These are phyloP conservation scores for Orthosia gothica DNA, from an alignment of 2,888 invertebrate genomes.

Conservation along the genomic window DNA sequence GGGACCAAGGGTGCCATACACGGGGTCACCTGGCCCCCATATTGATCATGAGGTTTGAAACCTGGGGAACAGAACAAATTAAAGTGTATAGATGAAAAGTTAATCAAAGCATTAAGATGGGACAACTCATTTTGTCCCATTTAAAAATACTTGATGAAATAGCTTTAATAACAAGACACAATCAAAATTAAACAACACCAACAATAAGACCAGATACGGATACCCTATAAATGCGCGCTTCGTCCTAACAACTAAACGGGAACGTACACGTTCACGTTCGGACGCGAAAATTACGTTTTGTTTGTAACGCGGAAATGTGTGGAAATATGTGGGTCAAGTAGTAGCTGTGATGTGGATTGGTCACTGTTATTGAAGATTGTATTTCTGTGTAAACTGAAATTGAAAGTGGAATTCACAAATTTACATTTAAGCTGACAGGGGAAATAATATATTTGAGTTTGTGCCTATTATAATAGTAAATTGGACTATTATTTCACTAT, in stretches of 20 bases:
- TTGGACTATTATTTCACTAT: too few relatives aligned
- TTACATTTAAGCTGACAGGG: too few relatives aligned
- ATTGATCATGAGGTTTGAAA: too few relatives aligned
- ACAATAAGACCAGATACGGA: slow-evolving; percentile 1
- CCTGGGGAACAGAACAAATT: too few relatives aligned
- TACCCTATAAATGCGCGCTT: slow-evolving; percentile 6
- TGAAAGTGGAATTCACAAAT: not conserved
- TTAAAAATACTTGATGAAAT: not conserved
- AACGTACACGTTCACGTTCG: slow-evolving; percentile 11
- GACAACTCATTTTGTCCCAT: not conserved
- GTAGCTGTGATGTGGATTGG: slow-evolving; percentile 18
- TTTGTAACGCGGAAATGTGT: slow-evolving; percentile 42
- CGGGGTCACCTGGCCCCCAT: too few relatives aligned
- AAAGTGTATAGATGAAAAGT: too few relatives aligned
- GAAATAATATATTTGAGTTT: too few relatives aligned
- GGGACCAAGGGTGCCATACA: too few relatives aligned
- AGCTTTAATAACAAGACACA: not conserved
- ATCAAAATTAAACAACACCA: slow-evolving; percentile 16
- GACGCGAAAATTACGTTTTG: slow-evolving; percentile 48
- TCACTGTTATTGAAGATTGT: too few relatives aligned
- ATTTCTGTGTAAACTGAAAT: not conserved
- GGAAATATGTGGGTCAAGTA: slow-evolving; percentile 41
- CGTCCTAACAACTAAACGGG: not conserved
- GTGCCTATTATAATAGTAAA: too few relatives aligned
- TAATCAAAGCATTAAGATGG: too few relatives aligned